Evolutionary conservation across 2,113 vertebrate genomes (phyloP).

Genomic region (Pipra filicauda): DNA sequence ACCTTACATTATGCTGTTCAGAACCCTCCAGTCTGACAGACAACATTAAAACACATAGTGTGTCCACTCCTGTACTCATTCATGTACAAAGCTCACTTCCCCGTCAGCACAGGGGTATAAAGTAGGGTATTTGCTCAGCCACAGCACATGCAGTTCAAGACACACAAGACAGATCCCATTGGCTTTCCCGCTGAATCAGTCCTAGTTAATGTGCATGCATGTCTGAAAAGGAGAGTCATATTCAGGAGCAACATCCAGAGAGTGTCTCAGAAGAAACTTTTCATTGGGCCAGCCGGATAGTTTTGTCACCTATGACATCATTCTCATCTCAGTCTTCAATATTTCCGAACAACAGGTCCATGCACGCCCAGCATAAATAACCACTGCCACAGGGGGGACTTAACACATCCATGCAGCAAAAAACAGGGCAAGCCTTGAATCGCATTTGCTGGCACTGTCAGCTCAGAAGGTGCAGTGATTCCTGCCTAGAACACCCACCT

Average conservation of each 20-base stretch:
- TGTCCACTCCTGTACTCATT: not conserved
- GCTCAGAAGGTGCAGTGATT: not conserved
- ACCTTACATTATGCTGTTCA: not conserved
- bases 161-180: not conserved
- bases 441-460: not conserved
- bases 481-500: not conserved
- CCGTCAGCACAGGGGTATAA: not conserved
- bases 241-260: slow-evolving; percentile 29
- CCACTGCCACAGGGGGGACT: fast-evolving
- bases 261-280: slow-evolving; percentile 23
- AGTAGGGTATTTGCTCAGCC: not conserved
- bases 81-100: not conserved
- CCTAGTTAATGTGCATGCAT: slow-evolving; percentile 10
- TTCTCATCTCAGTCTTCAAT: not conserved
- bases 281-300: not conserved
- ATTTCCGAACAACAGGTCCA: not conserved
- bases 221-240: slow-evolving; percentile 13
- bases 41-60: not conserved
- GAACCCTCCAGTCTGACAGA: not conserved
- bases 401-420: not conserved
- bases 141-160: not conserved
- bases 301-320: slow-evolving; percentile 27
- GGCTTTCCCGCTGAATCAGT: slow-evolving; percentile 29
- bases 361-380: not conserved
- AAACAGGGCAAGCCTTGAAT: not conserved